Base-by-base conservation (phyloP, 1,140 invertebrate species). In the Catajapyx aquilonaris region DNA sequence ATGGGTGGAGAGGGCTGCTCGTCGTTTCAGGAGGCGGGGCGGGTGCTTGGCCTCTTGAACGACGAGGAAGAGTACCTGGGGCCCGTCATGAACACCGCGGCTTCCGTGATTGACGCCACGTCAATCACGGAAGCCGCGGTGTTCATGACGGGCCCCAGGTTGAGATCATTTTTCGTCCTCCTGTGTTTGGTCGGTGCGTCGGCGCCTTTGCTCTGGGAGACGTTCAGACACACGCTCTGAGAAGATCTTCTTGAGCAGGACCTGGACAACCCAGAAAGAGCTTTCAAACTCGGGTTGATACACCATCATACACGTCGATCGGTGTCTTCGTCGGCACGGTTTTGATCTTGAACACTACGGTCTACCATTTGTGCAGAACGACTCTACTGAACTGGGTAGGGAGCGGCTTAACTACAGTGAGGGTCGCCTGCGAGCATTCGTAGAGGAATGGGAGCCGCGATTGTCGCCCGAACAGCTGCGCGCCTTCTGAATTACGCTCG, bases 401-500 rank as follows among this genome's bases (percentile, higher is more conserved):
- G 41, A 42, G 30, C 13, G 21, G 31, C 4, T 34, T 10, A 22
- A 22, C 20, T 42, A 34, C 20, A 25, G 31, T 22, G 39, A 16
- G 15, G 18, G 15, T 20, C 16, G 31, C 17, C 18, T 10, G 31
- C 17, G 18, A 20, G 15, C 13, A 13, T 34, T 34, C 30, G 31
- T 41, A 20, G 20, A 19, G 22, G n/a, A 42, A 11, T 42, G 38
- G 38, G 9, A n/a, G n/a, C 37, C 41, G 17, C 13, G 19, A 35
- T 31, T 42, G 17, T 20, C 21, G 20, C 21, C 15, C 17, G 38
- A 40, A 3, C 41, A 42, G 22, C 16, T n/a, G n/a, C n/a, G n/a
- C 10, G 15, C 15, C 36, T 15, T 42, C 28, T 34, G 38, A 42
- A 9, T 13, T 10, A 5, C 13, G 4, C 28, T 4, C 9, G 3